phyloP scores from a whole-genome alignment of 2,888 invertebrate species.

The Ethmia dodecea region DNA sequence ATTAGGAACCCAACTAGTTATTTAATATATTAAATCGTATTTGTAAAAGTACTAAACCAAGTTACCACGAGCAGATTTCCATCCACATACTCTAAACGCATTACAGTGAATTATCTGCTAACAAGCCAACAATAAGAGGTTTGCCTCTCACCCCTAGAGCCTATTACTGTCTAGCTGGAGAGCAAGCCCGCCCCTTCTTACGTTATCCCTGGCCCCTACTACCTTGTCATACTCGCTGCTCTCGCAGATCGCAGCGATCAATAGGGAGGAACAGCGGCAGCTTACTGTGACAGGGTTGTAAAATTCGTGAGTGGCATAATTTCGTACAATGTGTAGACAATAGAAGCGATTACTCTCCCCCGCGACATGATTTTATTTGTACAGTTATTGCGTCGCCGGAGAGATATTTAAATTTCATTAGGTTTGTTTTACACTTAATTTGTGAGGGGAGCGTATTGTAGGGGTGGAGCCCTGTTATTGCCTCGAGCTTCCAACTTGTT shows the following conservation, averaged over 20 bases:
- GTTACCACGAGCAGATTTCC: constrained; percentile 45
- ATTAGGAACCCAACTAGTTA: too few species aligned
- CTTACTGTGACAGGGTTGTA: constrained; percentile 51
- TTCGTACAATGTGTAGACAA: constrained; percentile 66
- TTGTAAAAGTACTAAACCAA: too few species aligned
- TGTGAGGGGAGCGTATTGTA: constrained; percentile 65
- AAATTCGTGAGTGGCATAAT: constrained; percentile 41
- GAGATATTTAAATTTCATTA: constrained; percentile 78
- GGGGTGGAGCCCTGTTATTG: constrained; percentile 63
- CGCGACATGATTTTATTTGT: constrained; percentile 75
- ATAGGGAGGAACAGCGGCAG: constrained; percentile 17
- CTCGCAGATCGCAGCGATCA: constrained; percentile 10
- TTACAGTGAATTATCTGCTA: constrained; percentile 64
- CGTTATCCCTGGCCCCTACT: constrained; percentile 38
- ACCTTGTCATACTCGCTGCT: constrained; percentile 49
- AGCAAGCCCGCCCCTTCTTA: constrained; percentile 63
- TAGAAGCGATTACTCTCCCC: constrained; percentile 71
- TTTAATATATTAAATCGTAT: too few species aligned
- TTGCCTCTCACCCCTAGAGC: constrained; percentile 67
- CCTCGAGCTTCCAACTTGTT: constrained; percentile 52
- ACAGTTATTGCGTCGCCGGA: constrained; percentile 70
- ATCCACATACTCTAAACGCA: constrained; percentile 46
- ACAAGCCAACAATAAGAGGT: constrained; percentile 73
- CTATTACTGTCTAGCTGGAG: constrained; percentile 67
- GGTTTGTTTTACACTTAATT: constrained; percentile 79